Percentiles rank a stretch among this genome's conserved stretches.
Conservation (phyloP, 2,888 invertebrate species). For the Cheilosia scutellata region DNA sequence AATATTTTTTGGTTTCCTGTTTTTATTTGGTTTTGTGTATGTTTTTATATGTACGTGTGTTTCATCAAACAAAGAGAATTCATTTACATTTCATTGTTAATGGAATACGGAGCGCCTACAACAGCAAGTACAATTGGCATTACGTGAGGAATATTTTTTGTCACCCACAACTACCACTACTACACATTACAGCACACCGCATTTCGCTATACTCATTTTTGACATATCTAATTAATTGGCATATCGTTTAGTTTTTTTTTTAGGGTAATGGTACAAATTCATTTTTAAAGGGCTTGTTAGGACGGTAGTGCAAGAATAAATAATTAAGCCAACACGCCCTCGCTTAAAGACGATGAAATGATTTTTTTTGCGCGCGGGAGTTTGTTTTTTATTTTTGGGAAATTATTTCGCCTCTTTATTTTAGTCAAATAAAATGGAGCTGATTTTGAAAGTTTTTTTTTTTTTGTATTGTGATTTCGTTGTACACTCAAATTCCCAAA, state of each 20-base stretch:
- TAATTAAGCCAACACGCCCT: constrained; percentile 41
- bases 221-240: constrained; percentile 63
- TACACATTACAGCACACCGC: constrained; percentile 45
- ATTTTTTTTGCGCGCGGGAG: constrained; percentile 15
- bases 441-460: constrained; percentile 42
- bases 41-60: constrained; percentile 51
- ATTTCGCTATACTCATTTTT: constrained; percentile 61
- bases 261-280: neutral
- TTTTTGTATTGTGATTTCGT: constrained; percentile 25
- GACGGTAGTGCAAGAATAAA: constrained; percentile 59
- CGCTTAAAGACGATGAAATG: constrained; percentile 28
- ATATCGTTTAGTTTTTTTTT: constrained; percentile 14
- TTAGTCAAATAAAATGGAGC: constrained; percentile 58
- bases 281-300: constrained; percentile 31
- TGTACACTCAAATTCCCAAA: constrained; percentile 56
- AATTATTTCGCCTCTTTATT: constrained; percentile 42
- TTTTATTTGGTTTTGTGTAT: constrained; percentile 30
- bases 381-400: constrained; percentile 50
- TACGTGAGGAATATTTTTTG: constrained; percentile 71
- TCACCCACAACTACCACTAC: constrained; percentile 42
- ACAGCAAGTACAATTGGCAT: constrained; percentile 69
- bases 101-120: constrained; percentile 64
- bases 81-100: constrained; percentile 75
- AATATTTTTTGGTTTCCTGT: constrained; percentile 13
- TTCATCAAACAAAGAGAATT: constrained; percentile 45